Percentiles rank a stretch among this genome's conserved stretches.
These are phyloP conservation scores for Drepana arcuata DNA, from an alignment of 1,140 invertebrate genomes.

Conservation along the genomic window DNA sequence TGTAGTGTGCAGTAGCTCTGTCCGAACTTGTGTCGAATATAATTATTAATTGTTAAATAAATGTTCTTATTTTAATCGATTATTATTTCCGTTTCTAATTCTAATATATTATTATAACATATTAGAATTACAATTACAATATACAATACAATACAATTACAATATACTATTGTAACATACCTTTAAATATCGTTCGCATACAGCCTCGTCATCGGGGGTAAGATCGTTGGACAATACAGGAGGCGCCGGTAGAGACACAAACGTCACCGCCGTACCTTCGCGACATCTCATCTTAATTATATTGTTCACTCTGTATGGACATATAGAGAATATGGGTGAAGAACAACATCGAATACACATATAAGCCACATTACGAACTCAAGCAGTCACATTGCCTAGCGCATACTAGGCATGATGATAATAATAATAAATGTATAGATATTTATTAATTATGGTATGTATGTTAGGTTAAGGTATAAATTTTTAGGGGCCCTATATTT, in stretches of 20 bases:
- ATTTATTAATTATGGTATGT: no score
- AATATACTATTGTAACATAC: slow-evolving; percentile 13
- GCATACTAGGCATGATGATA: neutral
- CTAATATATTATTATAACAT: no score
- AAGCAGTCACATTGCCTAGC: no score
- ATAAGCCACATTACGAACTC: no score
- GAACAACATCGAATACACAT: no score
- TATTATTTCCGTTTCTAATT: no score
- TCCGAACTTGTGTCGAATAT: no score
- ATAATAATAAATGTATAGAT: slow-evolving; percentile 7
- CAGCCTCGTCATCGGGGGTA: slow-evolving; percentile 12
- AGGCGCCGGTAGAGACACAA: slow-evolving; percentile 55
- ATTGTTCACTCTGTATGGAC: slow-evolving; percentile 61
- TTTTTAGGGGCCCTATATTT: neutral
- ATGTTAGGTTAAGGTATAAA: slow-evolving; percentile 7
- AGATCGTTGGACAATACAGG: slow-evolving; percentile 19
- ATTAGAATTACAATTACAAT: neutral
- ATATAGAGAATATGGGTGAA: no score
- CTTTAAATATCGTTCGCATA: slow-evolving; percentile 47
- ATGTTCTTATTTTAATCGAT: no score
- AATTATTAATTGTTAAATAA: no score
- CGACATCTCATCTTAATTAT: slow-evolving; percentile 46
- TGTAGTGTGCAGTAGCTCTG: no score
- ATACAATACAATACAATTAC: neutral
- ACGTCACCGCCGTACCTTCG: slow-evolving; percentile 59